These are phyloP conservation scores for Gnathonemus echidnorhynchus DNA, from an alignment of 2,113 vertebrate species.

Conservation along the genomic window DNA sequence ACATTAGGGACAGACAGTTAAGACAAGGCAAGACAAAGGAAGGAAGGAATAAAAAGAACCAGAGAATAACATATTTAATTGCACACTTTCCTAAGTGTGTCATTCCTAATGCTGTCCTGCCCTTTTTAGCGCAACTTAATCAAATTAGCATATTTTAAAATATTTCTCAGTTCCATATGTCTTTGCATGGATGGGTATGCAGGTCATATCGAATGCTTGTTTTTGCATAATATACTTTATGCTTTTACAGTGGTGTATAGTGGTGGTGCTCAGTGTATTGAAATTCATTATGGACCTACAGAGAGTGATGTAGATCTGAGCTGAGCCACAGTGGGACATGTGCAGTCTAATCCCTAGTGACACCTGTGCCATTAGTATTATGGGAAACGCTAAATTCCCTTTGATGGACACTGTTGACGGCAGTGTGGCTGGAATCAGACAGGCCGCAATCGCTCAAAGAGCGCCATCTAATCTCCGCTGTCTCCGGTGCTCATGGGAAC, in stretches of 20 bases:
- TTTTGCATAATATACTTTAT: neutral
- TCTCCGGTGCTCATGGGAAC: neutral
- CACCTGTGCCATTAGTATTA: neutral
- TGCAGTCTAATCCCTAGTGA: neutral
- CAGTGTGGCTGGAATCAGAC: neutral
- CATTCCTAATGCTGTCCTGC: constrained; percentile 5
- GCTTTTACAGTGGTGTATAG: neutral
- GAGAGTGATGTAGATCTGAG: neutral
- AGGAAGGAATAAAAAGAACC: neutral
- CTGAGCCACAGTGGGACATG: neutral
- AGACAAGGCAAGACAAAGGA: neutral
- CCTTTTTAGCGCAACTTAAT: neutral
- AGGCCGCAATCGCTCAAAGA: neutral
- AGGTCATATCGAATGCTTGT: neutral
- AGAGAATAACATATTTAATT: constrained; percentile 2
- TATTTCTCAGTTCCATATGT: neutral
- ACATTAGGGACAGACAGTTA: neutral
- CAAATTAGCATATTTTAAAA: neutral
- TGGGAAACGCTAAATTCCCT: neutral
- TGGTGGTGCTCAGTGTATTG: neutral
- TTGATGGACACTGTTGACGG: neutral
- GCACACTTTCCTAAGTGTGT: constrained; percentile 41
- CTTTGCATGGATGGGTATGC: neutral
- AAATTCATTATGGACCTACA: neutral
- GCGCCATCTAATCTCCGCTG: neutral